These are phyloP conservation scores for Ophioninae sp. DNA, from an alignment of 2,888 invertebrate species.

Conservation along the genomic window DNA sequence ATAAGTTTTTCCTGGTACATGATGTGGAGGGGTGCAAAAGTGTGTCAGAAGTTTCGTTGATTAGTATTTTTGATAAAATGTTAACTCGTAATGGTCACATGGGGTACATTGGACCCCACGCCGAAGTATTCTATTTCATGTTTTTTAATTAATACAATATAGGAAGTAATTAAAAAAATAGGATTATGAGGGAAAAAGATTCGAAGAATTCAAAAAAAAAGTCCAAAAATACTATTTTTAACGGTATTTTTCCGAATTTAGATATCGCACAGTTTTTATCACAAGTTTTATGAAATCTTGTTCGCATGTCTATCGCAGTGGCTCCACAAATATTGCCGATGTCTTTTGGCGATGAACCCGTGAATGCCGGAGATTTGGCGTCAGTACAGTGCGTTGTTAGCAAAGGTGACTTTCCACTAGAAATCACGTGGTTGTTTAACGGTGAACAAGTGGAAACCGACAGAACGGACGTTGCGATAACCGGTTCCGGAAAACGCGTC, in stretches of 20 bases:
- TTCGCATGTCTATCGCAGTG: constrained; percentile 80
- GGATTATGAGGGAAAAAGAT: no score
- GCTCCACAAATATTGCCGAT: constrained; percentile 88
- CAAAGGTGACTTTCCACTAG: constrained; percentile 90
- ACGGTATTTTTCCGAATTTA: not conserved
- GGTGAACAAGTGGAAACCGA: constrained; percentile 74
- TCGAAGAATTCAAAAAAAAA: no score
- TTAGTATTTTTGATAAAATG: not conserved
- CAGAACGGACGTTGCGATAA: constrained; percentile 72
- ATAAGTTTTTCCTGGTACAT: not conserved
- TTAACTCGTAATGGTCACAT: no score
- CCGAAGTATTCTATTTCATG: no score
- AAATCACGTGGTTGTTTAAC: constrained; percentile 87
- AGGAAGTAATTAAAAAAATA: no score
- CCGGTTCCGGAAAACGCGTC: constrained; percentile 75
- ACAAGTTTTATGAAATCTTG: not conserved
- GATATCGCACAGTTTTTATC: not conserved
- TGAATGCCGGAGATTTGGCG: constrained; percentile 89
- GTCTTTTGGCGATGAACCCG: constrained; percentile 88
- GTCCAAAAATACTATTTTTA: no score
- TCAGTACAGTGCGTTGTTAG: constrained; percentile 88
- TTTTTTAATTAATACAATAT: no score
- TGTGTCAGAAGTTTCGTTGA: not conserved
- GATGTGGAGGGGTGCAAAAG: not conserved
- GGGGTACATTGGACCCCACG: no score